Percentiles rank a stretch among this genome's conserved stretches.
Conservation (phyloP, 2,797 vertebrate genomes). For the Scleropages formosus region DNA sequence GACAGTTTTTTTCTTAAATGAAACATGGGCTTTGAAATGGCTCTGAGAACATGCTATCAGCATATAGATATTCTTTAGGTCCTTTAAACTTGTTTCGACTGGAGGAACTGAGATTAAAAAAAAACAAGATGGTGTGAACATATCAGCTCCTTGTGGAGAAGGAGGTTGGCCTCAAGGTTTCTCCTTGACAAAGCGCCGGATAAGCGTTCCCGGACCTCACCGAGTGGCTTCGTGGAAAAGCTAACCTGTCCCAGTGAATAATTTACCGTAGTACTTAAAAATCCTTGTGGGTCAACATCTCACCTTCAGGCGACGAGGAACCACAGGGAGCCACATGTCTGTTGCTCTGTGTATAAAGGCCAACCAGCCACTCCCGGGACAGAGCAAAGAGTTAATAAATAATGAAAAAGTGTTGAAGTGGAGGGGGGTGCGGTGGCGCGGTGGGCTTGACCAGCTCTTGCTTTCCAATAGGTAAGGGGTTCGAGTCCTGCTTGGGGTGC, state of each 20-base stretch:
- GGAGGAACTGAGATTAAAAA: conserved; percentile 2
- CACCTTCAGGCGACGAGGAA: neutral
- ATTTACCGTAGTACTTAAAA: conserved; percentile 50
- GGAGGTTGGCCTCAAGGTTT: neutral
- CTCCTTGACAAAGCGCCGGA: neutral
- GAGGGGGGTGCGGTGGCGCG: no score
- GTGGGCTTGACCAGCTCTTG: no score
- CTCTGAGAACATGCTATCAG: conserved; percentile 31
- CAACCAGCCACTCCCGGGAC: conserved; percentile 12
- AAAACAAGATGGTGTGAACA: neutral
- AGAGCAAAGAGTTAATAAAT: conserved; percentile 27
- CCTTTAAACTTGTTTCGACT: conserved; percentile 28
- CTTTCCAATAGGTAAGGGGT: no score
- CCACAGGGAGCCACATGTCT: neutral
- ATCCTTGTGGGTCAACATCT: neutral
- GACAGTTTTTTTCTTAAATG: conserved; percentile 36
- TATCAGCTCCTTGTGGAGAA: neutral
- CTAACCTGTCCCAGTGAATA: conserved; percentile 46
- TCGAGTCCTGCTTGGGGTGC: no score
- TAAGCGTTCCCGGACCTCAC: neutral
- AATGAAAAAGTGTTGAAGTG: neutral
- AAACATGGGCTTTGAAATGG: neutral
- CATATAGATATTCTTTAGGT: conserved; percentile 25
- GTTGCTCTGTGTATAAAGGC: conserved; percentile 30
- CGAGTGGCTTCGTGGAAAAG: neutral